A percentile compares a stretch with the other conserved stretches of the same genome.
Evolutionary conservation across 2,888 invertebrate species (phyloP).

Genomic region (Diarsia brunnea): DNA sequence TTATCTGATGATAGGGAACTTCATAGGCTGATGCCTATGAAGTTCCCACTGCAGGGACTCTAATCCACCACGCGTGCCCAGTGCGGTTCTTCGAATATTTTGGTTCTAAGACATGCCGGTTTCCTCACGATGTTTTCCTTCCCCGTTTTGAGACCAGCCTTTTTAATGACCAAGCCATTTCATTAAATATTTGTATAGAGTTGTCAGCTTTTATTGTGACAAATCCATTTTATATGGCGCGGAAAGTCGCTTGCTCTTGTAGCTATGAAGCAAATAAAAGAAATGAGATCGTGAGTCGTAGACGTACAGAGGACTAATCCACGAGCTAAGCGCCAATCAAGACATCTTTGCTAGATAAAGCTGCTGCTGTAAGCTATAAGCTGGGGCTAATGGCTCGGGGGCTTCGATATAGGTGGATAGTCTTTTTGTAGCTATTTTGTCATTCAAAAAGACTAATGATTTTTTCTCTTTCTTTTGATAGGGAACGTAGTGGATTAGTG

Average conservation of each 20-base stretch:
- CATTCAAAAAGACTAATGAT: too few relatives aligned
- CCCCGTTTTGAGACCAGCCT: too few relatives aligned
- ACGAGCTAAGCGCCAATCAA: slow-evolving; percentile 25
- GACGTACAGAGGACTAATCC: not conserved
- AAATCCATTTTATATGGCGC: not conserved
- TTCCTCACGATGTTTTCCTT: too few relatives aligned
- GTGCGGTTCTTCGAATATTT: too few relatives aligned
- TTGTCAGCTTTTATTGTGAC: not conserved
- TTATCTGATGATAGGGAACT: too few relatives aligned
- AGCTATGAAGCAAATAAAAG: not conserved
- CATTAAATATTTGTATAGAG: not conserved
- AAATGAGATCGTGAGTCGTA: slow-evolving; percentile 1
- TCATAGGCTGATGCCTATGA: too few relatives aligned
- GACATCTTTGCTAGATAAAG: slow-evolving; percentile 6
- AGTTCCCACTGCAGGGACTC: too few relatives aligned
- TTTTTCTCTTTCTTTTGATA: too few relatives aligned
- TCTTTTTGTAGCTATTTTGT: not conserved
- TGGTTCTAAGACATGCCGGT: too few relatives aligned
- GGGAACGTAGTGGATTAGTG: too few relatives aligned
- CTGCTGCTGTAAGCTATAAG: not conserved
- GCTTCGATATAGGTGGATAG: not conserved
- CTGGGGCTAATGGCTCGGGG: not conserved
- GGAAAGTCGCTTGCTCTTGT: not conserved
- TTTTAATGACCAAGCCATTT: not conserved
- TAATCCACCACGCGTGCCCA: too few relatives aligned